These are phyloP conservation scores for Smutsia gigantea DNA, from an alignment of 2,797 vertebrate genomes.

Conservation along the genomic window DNA sequence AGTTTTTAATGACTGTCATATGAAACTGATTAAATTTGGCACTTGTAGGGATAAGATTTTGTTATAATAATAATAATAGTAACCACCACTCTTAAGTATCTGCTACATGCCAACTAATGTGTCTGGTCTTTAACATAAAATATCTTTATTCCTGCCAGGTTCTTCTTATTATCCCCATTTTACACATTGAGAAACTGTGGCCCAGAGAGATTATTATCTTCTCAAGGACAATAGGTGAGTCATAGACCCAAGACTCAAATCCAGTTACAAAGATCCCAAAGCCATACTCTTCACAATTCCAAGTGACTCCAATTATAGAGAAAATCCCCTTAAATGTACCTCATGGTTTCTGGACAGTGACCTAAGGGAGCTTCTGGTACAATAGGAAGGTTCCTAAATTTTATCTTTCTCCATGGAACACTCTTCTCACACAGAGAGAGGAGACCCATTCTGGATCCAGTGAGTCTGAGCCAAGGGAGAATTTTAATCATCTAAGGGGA, in stretches of 20 bases:
- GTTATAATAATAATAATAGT: neutral
- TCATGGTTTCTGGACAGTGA: neutral
- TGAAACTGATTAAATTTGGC: constrained; percentile 50
- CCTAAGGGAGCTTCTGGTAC: neutral
- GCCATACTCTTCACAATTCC: neutral
- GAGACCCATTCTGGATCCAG: neutral
- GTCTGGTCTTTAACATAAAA: neutral
- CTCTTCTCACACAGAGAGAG: neutral
- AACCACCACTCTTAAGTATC: constrained; percentile 3
- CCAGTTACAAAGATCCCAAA: neutral
- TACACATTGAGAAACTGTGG: neutral
- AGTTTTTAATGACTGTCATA: neutral
- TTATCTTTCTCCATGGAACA: neutral
- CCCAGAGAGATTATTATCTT: neutral
- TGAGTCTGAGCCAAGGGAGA: constrained; percentile 26
- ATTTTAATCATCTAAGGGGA: neutral
- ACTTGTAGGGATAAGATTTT: constrained; percentile 30
- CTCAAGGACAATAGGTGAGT: neutral
- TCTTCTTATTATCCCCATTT: constrained; percentile 4
- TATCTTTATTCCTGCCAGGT: neutral
- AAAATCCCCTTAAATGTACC: neutral
- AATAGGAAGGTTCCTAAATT: neutral
- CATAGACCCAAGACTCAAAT: neutral
- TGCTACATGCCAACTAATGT: neutral
- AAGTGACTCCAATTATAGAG: neutral